Conservation (phyloP, 2,888 invertebrate species). For the Drosophila setosimentum region DNA sequence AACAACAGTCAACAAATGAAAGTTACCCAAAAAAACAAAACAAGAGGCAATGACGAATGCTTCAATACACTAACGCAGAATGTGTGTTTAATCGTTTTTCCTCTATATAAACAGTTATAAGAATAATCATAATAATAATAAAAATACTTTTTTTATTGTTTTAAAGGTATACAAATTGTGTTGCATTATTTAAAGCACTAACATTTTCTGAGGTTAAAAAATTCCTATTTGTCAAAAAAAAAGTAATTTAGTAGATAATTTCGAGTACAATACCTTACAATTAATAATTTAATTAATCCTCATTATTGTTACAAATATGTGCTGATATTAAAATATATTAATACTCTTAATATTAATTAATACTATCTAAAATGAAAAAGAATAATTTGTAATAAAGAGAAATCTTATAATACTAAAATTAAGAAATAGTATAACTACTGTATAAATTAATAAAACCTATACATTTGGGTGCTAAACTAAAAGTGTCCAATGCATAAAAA, state of each 20-base stretch:
- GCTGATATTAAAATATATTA: background rate
- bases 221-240: too few relatives aligned
- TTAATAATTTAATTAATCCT: background rate
- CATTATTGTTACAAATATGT: background rate
- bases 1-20: constrained; percentile 57
- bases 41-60: background rate
- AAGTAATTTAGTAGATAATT: too few relatives aligned
- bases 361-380: background rate
- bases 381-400: background rate
- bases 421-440: too few relatives aligned
- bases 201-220: too few relatives aligned
- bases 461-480: background rate
- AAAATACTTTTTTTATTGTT: too few relatives aligned
- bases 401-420: background rate
- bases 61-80: constrained; percentile 25
- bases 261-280: background rate
- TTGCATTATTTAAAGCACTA: too few relatives aligned
- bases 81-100: background rate
- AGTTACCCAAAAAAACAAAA: constrained; percentile 6
- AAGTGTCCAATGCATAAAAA: background rate
- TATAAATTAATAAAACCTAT: background rate
- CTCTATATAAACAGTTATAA: background rate
- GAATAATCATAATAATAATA: background rate
- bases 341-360: background rate
- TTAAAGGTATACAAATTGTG: too few relatives aligned